A percentile compares a stretch with the other conserved stretches of the same genome.
Evolutionary conservation across 2,888 invertebrate species (phyloP).

Genomic region (Sphecodes monilicornis): DNA sequence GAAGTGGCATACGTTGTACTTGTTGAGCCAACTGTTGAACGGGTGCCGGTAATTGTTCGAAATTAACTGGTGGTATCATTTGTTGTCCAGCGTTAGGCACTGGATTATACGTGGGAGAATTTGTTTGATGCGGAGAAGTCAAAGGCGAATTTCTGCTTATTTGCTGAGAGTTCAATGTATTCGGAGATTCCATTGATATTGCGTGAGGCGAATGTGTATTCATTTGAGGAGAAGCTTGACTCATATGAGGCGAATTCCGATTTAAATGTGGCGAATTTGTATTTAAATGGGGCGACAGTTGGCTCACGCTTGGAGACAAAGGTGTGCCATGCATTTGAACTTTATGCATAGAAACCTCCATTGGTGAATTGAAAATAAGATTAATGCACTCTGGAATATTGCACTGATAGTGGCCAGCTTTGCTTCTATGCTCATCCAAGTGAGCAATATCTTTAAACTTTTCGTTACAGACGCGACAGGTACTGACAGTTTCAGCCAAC

Average conservation of each 20-base stretch:
- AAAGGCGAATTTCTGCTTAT: slow-evolving; percentile 73
- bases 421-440: slow-evolving; percentile 86
- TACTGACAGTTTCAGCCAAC: slow-evolving; percentile 86
- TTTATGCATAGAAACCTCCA: slow-evolving; percentile 80
- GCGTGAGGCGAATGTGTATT: slow-evolving; percentile 75
- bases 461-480: slow-evolving; percentile 87
- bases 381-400: slow-evolving; percentile 81
- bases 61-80: slow-evolving; percentile 79
- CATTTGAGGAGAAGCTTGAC: slow-evolving; percentile 70
- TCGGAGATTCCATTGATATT: slow-evolving; percentile 73
- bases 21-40: slow-evolving; percentile 83
- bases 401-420: slow-evolving; percentile 87
- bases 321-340: slow-evolving; percentile 79
- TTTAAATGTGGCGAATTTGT: slow-evolving; percentile 74
- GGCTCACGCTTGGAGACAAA: slow-evolving; percentile 73
- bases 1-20: slow-evolving; percentile 83
- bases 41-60: slow-evolving; percentile 82
- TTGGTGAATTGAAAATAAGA: slow-evolving; percentile 77
- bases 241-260: slow-evolving; percentile 75
- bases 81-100: slow-evolving; percentile 62
- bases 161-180: slow-evolving; percentile 68
- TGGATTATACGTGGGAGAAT: slow-evolving; percentile 76
- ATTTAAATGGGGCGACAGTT: slow-evolving; percentile 75
- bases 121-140: slow-evolving; percentile 78
- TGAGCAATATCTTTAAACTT: slow-evolving; percentile 86